These are phyloP conservation scores for Bombus picipes DNA, from an alignment of 1,140 invertebrate genomes.

Conservation along the genomic window DNA sequence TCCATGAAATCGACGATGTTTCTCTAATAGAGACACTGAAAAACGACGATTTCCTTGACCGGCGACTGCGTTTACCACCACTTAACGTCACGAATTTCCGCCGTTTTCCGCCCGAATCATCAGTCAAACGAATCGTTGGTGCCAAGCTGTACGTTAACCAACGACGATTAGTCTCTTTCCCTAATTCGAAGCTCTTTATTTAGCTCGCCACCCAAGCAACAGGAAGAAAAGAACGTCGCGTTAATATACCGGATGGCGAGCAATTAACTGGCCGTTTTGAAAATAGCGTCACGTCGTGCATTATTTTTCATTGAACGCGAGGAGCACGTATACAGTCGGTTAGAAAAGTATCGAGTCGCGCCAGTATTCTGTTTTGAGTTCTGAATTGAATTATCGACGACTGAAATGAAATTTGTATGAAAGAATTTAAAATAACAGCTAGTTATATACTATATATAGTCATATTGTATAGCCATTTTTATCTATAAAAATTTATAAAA, in stretches of 20 bases:
- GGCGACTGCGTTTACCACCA: constrained; percentile 40
- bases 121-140: constrained; percentile 50
- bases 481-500: no score
- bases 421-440: no score
- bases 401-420: no score
- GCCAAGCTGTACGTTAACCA: constrained; percentile 4
- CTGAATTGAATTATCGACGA: no score
- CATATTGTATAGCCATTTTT: no score
- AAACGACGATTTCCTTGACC: constrained; percentile 17
- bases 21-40: not conserved
- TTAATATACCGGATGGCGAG: constrained; percentile 33
- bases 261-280: constrained; percentile 55
- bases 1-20: not conserved
- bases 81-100: constrained; percentile 59
- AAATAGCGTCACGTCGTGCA: constrained; percentile 35
- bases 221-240: constrained; percentile 11
- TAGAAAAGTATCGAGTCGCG: not conserved
- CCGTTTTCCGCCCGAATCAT: constrained; percentile 55
- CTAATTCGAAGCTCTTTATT: constrained; percentile 59
- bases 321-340: not conserved
- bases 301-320: constrained; percentile 56
- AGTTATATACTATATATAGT: no score
- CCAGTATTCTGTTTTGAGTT: no score
- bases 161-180: constrained; percentile 63
- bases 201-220: constrained; percentile 42